Percentiles rank a stretch among this genome's conserved stretches.
Conservation (phyloP, 2,113 vertebrate species). For the Trichechus manatus region DNA sequence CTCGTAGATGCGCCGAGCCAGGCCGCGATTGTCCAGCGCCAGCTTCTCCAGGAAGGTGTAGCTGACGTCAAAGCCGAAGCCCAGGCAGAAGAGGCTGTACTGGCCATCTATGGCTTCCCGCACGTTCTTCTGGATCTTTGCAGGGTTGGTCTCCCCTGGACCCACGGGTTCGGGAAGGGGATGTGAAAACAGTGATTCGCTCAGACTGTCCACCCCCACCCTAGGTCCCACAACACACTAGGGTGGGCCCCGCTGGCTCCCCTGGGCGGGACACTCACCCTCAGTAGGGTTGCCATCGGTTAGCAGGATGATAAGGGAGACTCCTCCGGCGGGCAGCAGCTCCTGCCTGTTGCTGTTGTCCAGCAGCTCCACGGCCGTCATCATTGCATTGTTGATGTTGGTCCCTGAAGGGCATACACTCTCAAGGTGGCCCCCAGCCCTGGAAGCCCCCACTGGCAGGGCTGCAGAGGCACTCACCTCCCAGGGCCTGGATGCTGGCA, state of each 20-base stretch:
- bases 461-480: slow-evolving; percentile 77
- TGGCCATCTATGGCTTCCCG: slow-evolving; percentile 84
- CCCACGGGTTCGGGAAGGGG: background rate
- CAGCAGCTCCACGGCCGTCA: slow-evolving; percentile 87
- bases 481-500: slow-evolving; percentile 74
- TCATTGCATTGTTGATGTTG: slow-evolving; percentile 90
- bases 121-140: slow-evolving; percentile 89
- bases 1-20: slow-evolving; percentile 94
- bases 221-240: slow-evolving; percentile 77
- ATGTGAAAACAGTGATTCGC: background rate
- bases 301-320: slow-evolving; percentile 94
- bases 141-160: slow-evolving; percentile 85
- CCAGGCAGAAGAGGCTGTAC: slow-evolving; percentile 93
- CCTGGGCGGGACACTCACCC: slow-evolving; percentile 84
- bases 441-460: accelerated
- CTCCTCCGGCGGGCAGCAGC: slow-evolving; percentile 81
- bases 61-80: slow-evolving; percentile 93
- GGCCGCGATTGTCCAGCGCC: slow-evolving; percentile 92
- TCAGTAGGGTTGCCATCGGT: slow-evolving; percentile 95
- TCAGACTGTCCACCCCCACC: background rate
- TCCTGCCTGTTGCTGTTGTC: slow-evolving; percentile 76
- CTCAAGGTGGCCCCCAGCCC: background rate
- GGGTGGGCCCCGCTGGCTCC: slow-evolving; percentile 83
- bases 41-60: slow-evolving; percentile 94
- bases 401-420: slow-evolving; percentile 86